Percentiles rank a stretch among this genome's conserved stretches.
phyloP scores from a whole-genome alignment of 1,140 invertebrate species.

The Tetramorium alpestre region DNA sequence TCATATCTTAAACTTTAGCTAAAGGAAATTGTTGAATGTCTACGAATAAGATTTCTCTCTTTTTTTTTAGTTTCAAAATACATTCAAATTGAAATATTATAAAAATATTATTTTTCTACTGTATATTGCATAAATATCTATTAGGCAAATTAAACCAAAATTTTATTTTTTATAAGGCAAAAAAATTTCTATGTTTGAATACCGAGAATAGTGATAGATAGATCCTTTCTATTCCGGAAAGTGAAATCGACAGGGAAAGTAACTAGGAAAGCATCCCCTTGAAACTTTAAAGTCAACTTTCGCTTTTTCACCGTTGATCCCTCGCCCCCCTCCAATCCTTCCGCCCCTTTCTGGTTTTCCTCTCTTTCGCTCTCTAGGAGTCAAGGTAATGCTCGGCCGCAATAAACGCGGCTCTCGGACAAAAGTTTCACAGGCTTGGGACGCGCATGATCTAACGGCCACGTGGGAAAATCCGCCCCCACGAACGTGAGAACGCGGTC shows the following conservation, averaged over 20 bases:
- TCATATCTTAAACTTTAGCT: neutral
- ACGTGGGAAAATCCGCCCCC: constrained; percentile 81
- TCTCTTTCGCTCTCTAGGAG: constrained; percentile 68
- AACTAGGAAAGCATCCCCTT: constrained; percentile 75
- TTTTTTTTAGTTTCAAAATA: too few relatives aligned
- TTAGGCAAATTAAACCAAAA: neutral
- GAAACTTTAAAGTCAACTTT: constrained; percentile 83
- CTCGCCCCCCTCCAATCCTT: neutral
- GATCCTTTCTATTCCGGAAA: constrained; percentile 6
- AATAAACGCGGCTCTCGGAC: constrained; percentile 79
- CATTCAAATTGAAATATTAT: neutral
- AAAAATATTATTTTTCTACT: neutral
- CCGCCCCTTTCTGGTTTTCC: constrained; percentile 62
- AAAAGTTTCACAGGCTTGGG: constrained; percentile 73
- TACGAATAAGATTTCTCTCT: too few relatives aligned
- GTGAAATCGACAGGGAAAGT: neutral
- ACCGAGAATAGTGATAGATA: neutral
- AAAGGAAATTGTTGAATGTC: neutral
- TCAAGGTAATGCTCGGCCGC: constrained; percentile 80
- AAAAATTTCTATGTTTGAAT: neutral
- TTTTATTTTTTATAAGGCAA: neutral
- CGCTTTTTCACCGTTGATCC: constrained; percentile 76
- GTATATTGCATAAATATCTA: neutral
- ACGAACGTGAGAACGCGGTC: constrained; percentile 61
- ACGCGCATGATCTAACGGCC: constrained; percentile 81